Evolutionary conservation across 2,797 vertebrate genomes (phyloP), one percentile per base, ranked within the genome.

Genomic region (Siniperca undulata): DNA sequence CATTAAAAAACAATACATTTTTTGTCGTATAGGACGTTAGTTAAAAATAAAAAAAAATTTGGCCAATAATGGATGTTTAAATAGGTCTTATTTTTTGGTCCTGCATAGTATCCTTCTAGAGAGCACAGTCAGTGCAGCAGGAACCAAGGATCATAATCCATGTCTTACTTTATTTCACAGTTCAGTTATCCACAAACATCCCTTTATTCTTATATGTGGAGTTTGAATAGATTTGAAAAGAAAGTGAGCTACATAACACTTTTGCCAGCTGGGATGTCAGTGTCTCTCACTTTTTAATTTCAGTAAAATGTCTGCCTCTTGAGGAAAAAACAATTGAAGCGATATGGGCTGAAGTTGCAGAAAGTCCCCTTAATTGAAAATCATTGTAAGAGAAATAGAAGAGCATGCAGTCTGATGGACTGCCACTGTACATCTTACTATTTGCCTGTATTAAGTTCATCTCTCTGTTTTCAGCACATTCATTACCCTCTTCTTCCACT

Each of bases 331-430:
- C 71, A 62, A 10, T 69, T 58, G 53, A 66, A 69, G 46, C 14
- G 5, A 69, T 58, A 34, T 20, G 36, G 12, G 64, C 69, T 80
- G 8, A 65, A 77, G 59, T 69, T 69, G 67, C 55, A 62, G 67
- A 67, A 30, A 58, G 24, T 76, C 53, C 7, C 34, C n/a, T 38
- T 83, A 73, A 86, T 72, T 85, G 66, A 69, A 75, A 83, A 78
- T 74, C 56, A 64, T 50, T 78, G n/a, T 44, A 46, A 81, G 53
- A 79, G 70, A 74, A 80, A 81, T 27, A 4, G 36, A 68, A 75
- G 62, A 7, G 6, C 36, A 69, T 64, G 13, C 19, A 66, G 64
- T 34, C n/a, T 64, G 78, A 82, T 50, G 36, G 30, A 66, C 52
- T 72, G 67, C 56, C 64, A 42, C 34, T 40, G 36, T 56, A 52